Conservation (phyloP, 2,888 invertebrate genomes). For the Nymphalis c-album region DNA sequence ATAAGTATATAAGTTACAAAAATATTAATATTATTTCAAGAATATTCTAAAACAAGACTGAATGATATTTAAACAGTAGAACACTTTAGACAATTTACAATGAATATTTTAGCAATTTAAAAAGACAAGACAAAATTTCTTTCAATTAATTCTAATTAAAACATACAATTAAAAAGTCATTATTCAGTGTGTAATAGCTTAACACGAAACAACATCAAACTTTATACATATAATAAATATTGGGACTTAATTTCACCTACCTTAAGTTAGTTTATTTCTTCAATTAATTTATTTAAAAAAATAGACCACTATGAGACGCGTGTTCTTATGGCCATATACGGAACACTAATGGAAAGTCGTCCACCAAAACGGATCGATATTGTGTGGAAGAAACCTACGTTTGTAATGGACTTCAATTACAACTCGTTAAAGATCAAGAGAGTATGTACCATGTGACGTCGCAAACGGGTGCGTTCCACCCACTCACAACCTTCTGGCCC, state of each 20-base stretch:
- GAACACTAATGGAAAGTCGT: conserved; percentile 14
- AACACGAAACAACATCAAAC: not conserved
- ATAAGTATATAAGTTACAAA: no score
- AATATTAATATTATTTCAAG: no score
- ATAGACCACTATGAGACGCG: not conserved
- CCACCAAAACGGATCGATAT: conserved; percentile 15
- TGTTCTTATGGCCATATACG: not conserved
- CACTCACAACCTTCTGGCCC: not conserved
- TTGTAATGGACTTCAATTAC: conserved; percentile 9
- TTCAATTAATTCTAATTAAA: no score
- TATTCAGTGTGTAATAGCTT: no score
- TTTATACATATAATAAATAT: not conserved
- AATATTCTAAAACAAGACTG: no score
- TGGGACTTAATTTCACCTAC: not conserved
- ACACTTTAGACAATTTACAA: no score
- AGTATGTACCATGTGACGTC: not conserved
- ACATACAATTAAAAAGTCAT: no score
- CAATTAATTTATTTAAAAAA: not conserved
- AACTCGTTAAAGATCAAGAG: not conserved
- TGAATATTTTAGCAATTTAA: no score
- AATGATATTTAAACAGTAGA: no score
- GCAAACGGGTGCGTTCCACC: not conserved
- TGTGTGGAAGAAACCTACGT: conserved; percentile 14
- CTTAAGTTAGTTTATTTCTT: not conserved
- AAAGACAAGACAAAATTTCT: no score